Conservation (phyloP, 2,797 vertebrate genomes). For the Pogonophryne albipinna region DNA sequence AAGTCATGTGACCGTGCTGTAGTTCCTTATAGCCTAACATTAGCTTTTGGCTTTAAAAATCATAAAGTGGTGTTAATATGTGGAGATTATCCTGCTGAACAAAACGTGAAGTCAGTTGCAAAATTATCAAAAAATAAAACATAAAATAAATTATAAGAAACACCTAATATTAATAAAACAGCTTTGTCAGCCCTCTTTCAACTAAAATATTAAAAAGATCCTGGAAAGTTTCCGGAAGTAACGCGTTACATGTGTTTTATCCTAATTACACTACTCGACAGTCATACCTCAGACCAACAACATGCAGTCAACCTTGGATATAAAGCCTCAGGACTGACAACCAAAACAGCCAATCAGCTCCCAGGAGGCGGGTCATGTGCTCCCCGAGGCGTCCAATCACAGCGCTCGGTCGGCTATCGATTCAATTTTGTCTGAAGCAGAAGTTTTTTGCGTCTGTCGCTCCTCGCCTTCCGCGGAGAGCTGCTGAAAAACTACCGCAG, state of each 20-base stretch:
- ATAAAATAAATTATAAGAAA: background rate
- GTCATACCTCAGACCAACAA: conserved; percentile 37
- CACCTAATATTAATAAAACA: background rate
- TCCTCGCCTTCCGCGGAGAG: conserved; percentile 48
- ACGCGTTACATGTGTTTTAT: conserved; percentile 5
- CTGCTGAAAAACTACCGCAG: conserved; percentile 53
- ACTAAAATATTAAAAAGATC: background rate
- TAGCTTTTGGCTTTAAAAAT: too few relatives aligned
- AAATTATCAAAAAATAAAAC: too few relatives aligned
- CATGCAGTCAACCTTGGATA: conserved; percentile 63
- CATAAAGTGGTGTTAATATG: too few relatives aligned
- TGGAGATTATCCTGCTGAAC: too few relatives aligned
- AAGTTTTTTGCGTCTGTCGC: conserved; percentile 82
- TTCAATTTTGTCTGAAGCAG: conserved; percentile 77
- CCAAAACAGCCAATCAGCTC: conserved; percentile 66
- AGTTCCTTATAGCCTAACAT: too few relatives aligned
- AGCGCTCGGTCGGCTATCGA: conserved; percentile 52
- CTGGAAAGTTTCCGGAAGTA: background rate
- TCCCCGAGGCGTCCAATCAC: conserved; percentile 73
- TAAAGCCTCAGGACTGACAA: conserved; percentile 69
- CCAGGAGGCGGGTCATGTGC: conserved; percentile 45
- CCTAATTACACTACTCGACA: conserved; percentile 12
- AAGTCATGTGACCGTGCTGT: too few relatives aligned
- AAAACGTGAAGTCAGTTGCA: too few relatives aligned
- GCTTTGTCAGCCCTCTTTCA: background rate